Evolutionary conservation across 2,888 invertebrate species (phyloP).

Genomic region (Volucella bombylans): DNA sequence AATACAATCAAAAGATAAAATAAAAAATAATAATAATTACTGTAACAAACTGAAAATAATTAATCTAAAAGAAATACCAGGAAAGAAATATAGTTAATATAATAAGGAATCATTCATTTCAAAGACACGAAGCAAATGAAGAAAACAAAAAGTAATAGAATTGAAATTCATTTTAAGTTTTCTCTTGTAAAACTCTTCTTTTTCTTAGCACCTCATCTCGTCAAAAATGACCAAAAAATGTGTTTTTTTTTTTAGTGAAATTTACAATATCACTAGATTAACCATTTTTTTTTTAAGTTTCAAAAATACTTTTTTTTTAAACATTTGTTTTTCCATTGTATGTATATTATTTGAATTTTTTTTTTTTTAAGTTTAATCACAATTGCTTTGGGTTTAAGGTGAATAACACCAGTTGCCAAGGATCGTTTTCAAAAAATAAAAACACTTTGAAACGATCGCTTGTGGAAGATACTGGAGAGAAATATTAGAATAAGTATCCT

Average conservation of each 20-base stretch:
- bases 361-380: slow-evolving; percentile 68
- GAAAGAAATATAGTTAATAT: no score
- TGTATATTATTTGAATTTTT: slow-evolving; percentile 41
- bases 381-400: slow-evolving; percentile 74
- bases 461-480: slow-evolving; percentile 67
- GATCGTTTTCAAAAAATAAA: slow-evolving; percentile 36
- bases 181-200: slow-evolving; percentile 1
- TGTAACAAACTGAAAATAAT: slow-evolving; percentile 66
- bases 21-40: slow-evolving; percentile 18
- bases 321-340: slow-evolving; percentile 39
- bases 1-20: slow-evolving; percentile 30
- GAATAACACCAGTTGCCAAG: slow-evolving; percentile 66
- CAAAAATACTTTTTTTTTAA: slow-evolving; percentile 61
- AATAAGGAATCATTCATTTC: no score
- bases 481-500: slow-evolving; percentile 10
- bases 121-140: slow-evolving; percentile 27
- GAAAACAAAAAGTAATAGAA: slow-evolving; percentile 42
- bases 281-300: slow-evolving; percentile 42
- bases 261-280: slow-evolving; percentile 68
- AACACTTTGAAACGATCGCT: slow-evolving; percentile 41
- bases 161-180: slow-evolving; percentile 41
- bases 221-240: slow-evolving; percentile 66
- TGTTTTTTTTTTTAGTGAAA: slow-evolving; percentile 56
- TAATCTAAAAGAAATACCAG: slow-evolving; percentile 58
- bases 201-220: slow-evolving; percentile 69